Base-by-base conservation (phyloP, 1,140 invertebrate genomes). In the Druon quercuslanigerum region DNA sequence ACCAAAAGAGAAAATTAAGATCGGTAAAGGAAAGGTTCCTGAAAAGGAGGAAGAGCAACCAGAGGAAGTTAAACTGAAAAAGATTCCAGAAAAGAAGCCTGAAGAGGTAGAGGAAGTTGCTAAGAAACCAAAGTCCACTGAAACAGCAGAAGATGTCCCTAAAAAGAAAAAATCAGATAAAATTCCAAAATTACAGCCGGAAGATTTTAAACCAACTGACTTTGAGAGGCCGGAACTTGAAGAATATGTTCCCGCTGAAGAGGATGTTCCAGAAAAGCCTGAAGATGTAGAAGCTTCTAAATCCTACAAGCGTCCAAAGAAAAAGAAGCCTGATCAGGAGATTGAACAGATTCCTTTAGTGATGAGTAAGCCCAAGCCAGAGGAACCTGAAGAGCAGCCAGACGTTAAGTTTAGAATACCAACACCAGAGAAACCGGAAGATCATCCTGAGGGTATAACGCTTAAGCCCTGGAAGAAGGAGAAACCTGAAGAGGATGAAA, bases 391-490 rank as follows among this genome's bases (percentile, higher is more conserved):
- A 57, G 90, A 93, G 82, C 90, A 93, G 82, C 89, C 91, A 9
- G 89, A 93, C 54, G 84, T 94, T 5, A 93, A 93, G 82, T 94
- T 94, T 77, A 92, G 92, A 81, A 94, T 92, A 79, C 92, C 93
- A 19, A 79, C 87, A 73, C 88, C 87, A 78, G 88, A 93, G 40
- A 90, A 90, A 81, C 92, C 92, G 2, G 92, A 93, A 83, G 92
- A 94, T 72, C 86, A 90, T 60, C 89, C 89, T 1, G 92, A 93
- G 79, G 79, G 90, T 79, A 90, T 94, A 25, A 92, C 81, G 72
- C 79, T 94, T 0, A 94, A 94, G 83, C 90, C 91, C 5, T 92
- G 93, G 83, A 89, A 90, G 17, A 92, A 92, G 86, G 86, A 89
- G 9, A 86, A 90, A 79, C 86, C 90, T 14, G n/a, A 75, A n/a